phyloP scores from a whole-genome alignment of 2,113 vertebrate species.

The Raja brachyura region DNA sequence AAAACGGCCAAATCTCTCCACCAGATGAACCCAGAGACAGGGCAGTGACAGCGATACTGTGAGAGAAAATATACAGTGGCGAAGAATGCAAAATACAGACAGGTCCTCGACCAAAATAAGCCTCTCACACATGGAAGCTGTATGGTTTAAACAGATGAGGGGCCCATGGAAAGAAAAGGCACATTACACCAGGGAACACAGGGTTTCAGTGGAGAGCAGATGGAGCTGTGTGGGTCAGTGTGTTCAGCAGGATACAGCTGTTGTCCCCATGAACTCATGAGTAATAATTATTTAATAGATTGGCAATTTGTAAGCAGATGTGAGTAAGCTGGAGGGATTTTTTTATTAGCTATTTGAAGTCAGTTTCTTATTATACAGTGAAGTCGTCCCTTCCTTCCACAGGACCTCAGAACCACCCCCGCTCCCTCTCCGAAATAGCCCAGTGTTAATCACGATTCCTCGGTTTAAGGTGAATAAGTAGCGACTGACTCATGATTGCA shows the following conservation, averaged over 20 bases:
- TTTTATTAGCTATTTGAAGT: conserved; percentile 19
- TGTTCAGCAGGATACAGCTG: conserved; percentile 25
- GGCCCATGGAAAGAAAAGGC: not conserved
- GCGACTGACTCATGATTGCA: not conserved
- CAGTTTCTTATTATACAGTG: not conserved
- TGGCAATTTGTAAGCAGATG: conserved; percentile 29
- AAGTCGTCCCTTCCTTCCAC: not conserved
- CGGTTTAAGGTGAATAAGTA: not conserved
- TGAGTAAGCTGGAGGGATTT: not conserved
- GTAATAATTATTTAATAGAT: conserved; percentile 28
- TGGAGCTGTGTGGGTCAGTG: not conserved
- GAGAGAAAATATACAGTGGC: not conserved
- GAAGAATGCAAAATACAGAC: not conserved
- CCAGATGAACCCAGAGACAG: not conserved
- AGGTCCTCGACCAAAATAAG: not conserved
- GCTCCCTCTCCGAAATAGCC: not conserved
- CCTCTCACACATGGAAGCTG: not conserved
- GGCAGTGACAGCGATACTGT: not conserved
- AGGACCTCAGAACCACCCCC: not conserved
- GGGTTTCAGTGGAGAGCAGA: not conserved
- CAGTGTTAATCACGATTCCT: not conserved
- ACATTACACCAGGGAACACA: not conserved
- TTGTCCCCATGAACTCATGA: conserved; percentile 22
- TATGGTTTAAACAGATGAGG: conserved; percentile 19
- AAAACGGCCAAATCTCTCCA: not conserved